Evolutionary conservation across 2,797 vertebrate species (phyloP).

Genomic region (Gobionotothen gibberifrons): DNA sequence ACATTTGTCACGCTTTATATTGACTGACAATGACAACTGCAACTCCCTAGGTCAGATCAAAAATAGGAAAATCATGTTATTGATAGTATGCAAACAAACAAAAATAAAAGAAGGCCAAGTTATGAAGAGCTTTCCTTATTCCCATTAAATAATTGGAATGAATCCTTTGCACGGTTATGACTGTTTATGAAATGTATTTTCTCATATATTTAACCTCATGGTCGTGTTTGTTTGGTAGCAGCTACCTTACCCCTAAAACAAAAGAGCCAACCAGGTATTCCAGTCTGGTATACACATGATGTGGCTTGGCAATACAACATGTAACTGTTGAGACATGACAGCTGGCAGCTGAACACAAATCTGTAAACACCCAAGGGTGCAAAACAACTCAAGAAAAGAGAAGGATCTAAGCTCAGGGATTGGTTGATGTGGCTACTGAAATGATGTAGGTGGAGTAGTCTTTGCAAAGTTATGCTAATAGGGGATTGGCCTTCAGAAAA

Average conservation of each 20-base stretch:
- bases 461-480: background rate
- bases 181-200: background rate
- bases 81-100: background rate
- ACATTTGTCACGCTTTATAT: background rate
- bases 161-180: background rate
- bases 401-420: conserved; percentile 12
- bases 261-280: background rate
- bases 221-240: conserved; percentile 21
- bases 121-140: background rate
- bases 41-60: background rate
- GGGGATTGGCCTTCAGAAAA: background rate
- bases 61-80: background rate
- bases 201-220: conserved; percentile 4
- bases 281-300: conserved; percentile 24
- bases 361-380: conserved; percentile 28
- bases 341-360: conserved; percentile 19
- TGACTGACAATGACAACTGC: background rate
- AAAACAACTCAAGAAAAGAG: conserved; percentile 26
- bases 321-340: conserved; percentile 26
- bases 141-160: background rate
- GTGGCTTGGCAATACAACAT: conserved; percentile 36
- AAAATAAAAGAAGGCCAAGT: background rate
- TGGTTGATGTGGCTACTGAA: conserved; percentile 14
- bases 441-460: conserved; percentile 12
- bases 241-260: background rate